These are phyloP conservation scores for Deroptyus accipitrinus DNA, from an alignment of 2,113 vertebrate genomes.

Conservation along the genomic window DNA sequence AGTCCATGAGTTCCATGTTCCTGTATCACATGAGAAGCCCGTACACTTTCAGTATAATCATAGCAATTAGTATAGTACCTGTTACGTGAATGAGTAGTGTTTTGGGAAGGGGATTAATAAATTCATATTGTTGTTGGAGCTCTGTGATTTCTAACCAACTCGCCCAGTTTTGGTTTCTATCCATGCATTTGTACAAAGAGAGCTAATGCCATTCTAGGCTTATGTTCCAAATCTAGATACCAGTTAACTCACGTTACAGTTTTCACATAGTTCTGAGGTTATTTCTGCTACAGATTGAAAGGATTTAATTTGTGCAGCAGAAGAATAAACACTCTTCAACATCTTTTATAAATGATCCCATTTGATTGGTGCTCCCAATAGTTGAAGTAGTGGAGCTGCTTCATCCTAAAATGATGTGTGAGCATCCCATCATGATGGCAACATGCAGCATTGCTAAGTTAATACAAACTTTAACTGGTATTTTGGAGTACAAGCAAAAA, in stretches of 20 bases:
- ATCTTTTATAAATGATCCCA: neutral
- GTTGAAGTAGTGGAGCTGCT: conserved; percentile 6
- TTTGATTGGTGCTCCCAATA: conserved; percentile 1
- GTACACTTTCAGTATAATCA: neutral
- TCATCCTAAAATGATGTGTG: conserved; percentile 2
- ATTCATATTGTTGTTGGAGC: neutral
- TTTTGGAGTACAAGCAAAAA: conserved; percentile 7
- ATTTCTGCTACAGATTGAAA: neutral
- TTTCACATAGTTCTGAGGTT: neutral
- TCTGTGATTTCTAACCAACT: neutral
- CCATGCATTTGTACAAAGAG: neutral
- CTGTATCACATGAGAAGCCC: neutral
- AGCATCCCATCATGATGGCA: neutral
- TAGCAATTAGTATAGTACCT: neutral
- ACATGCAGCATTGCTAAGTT: neutral
- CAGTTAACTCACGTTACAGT: neutral
- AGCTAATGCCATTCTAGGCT: neutral
- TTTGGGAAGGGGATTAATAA: neutral
- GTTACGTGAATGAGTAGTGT: neutral
- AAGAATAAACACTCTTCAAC: neutral
- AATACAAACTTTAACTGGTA: conserved; percentile 9
- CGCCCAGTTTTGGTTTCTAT: neutral
- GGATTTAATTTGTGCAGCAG: neutral
- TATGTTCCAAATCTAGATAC: neutral
- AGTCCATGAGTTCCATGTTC: neutral